A percentile compares a stretch with the other conserved stretches of the same genome.
Conservation (phyloP, 2,113 vertebrate species). For the Dicrurus megarhynchus region DNA sequence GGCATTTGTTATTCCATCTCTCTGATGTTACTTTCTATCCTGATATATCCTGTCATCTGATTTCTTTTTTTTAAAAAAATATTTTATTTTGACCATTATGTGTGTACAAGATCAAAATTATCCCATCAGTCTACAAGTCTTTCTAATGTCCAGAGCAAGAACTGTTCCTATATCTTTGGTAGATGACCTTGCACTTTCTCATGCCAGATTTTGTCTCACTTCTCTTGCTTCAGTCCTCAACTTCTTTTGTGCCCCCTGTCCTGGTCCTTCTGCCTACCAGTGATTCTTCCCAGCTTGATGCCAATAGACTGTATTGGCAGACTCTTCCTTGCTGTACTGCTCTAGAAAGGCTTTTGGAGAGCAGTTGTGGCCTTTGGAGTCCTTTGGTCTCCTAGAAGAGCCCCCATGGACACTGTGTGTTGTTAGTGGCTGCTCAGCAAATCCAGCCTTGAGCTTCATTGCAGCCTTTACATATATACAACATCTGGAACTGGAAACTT, state of each 20-base stretch:
- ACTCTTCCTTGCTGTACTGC: background rate
- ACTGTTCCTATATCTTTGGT: background rate
- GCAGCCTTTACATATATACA: background rate
- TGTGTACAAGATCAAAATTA: background rate
- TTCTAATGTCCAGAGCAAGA: background rate
- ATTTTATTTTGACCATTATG: background rate
- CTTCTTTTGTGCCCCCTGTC: background rate
- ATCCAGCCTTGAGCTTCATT: background rate
- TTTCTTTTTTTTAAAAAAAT: background rate
- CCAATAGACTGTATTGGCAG: background rate
- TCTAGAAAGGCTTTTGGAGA: background rate
- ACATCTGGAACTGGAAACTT: background rate
- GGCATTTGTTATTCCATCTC: background rate
- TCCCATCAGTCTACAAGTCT: background rate
- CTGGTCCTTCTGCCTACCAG: background rate
- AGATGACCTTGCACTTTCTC: background rate
- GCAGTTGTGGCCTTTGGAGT: background rate
- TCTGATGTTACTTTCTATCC: background rate
- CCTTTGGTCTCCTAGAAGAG: background rate
- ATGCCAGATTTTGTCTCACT: background rate
- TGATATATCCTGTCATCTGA: background rate
- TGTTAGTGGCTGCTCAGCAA: background rate
- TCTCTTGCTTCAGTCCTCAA: background rate
- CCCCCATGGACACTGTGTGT: fast-evolving
- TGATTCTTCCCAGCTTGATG: background rate